Base-by-base conservation (phyloP, 2,797 vertebrate species). In the Forpus xanthops region DNA sequence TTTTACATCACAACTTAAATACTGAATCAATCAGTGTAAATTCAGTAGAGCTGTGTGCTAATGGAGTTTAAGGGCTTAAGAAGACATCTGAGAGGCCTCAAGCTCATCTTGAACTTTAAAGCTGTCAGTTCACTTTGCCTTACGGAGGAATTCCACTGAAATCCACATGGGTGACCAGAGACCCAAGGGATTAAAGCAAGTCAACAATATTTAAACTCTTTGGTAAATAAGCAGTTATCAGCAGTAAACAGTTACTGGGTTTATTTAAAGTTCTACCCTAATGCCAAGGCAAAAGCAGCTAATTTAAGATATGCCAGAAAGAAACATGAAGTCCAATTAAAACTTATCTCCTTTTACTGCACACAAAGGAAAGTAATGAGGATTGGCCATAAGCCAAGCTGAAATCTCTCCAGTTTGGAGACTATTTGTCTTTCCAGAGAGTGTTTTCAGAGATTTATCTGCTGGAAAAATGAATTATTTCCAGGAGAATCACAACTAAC, bases 391-490 rank as follows among this genome's bases (percentile, higher is more conserved):
- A 47, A 39, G 82, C 96, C 91, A 96, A 94, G 41, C 31, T 12
- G 4, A 95, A 76, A 90, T 61, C 64, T 71, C 41, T 79, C n/a
- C 4, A 5, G 13, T 82, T 65, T 84, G 64, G 53, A 77, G 58
- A 49, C 42, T 49, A 84, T 94, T 81, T 79, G 70, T 88, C 82
- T 93, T 94, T 91, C 92, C 92, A 96, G 28, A 91, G 81, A 86
- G 72, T 67, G 60, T 66, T 93, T 94, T 86, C 41, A 81, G 66
- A 90, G 80, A 87, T 94, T 89, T 91, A 93, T 88, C 85, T 93
- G 28, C 89, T 92, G 89, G 73, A 92, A 96, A 93, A 94, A 94
- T 71, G 42, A 93, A 84, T 93, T 90, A 95, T 92, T 95, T 92
- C 81, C 80, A 89, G 52, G 44, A 82, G 33, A 94, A 83, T 61